Conservation (phyloP, 2,113 vertebrate species). For the Pterocles burchelli region DNA sequence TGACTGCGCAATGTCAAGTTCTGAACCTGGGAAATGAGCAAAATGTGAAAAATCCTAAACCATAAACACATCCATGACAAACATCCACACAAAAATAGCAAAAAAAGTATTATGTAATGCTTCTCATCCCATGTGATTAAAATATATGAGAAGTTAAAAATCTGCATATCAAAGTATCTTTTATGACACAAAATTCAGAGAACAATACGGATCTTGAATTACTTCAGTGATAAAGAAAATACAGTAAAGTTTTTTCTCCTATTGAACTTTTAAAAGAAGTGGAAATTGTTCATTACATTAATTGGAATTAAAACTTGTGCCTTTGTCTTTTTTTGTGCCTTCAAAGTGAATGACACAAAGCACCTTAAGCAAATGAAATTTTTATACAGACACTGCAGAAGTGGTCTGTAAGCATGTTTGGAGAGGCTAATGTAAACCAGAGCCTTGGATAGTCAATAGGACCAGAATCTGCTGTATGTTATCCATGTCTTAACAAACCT, state of each 20-base stretch:
- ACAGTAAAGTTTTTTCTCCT: background rate
- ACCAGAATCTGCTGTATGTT: background rate
- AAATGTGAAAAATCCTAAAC: background rate
- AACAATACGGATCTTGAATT: background rate
- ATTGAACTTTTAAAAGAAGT: background rate
- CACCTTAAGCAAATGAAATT: background rate
- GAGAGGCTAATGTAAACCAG: background rate
- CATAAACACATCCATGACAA: background rate
- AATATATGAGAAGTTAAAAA: background rate
- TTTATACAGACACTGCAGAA: background rate
- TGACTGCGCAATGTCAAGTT: conserved; percentile 87
- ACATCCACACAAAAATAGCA: background rate
- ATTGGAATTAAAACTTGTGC: background rate
- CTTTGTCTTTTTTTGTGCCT: background rate
- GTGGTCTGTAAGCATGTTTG: background rate
- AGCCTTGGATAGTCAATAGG: background rate
- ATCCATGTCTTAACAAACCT: background rate
- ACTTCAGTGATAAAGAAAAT: background rate
- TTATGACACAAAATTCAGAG: background rate
- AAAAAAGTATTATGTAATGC: background rate
- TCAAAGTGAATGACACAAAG: background rate
- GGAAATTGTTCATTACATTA: background rate
- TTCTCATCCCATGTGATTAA: background rate
- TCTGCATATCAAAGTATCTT: background rate
- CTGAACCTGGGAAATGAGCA: conserved; percentile 78